Percentiles rank a stretch among this genome's conserved stretches.
Evolutionary conservation across 2,113 vertebrate species (phyloP).

Genomic region (Esox niger): DNA sequence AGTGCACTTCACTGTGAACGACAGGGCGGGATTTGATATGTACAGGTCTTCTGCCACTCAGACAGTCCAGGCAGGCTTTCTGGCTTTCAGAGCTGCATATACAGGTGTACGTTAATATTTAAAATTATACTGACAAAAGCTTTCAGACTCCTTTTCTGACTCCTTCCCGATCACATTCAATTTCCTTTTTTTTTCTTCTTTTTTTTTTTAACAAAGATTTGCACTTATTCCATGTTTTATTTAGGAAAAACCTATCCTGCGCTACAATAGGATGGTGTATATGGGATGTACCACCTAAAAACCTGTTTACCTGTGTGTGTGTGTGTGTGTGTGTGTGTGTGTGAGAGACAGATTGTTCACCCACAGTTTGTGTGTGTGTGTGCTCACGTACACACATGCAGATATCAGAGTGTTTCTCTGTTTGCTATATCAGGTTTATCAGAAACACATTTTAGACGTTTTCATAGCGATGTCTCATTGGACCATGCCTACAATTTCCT

Average conservation of each 20-base stretch:
- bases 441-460: not conserved
- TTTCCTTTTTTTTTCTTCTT: no score
- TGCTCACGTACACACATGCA: not conserved
- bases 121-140: constrained; percentile 65
- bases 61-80: constrained; percentile 16
- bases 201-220: constrained; percentile 47
- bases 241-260: no score
- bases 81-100: constrained; percentile 26
- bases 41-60: no score
- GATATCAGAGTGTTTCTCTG: not conserved
- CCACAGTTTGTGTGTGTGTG: constrained; percentile 8
- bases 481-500: not conserved
- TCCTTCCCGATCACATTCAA: no score
- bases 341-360: no score
- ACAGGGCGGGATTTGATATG: no score
- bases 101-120: constrained; percentile 68
- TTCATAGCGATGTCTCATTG: not conserved
- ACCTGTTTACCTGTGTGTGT: not conserved
- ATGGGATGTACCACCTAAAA: no score
- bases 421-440: not conserved
- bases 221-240: constrained; percentile 61
- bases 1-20: no score
- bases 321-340: constrained; percentile 1
- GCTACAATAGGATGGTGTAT: no score
- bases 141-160: constrained; percentile 56